Percentiles rank a stretch among this genome's conserved stretches.
Evolutionary conservation across 2,888 invertebrate genomes (phyloP).

Genomic region (Blera fallax): DNA sequence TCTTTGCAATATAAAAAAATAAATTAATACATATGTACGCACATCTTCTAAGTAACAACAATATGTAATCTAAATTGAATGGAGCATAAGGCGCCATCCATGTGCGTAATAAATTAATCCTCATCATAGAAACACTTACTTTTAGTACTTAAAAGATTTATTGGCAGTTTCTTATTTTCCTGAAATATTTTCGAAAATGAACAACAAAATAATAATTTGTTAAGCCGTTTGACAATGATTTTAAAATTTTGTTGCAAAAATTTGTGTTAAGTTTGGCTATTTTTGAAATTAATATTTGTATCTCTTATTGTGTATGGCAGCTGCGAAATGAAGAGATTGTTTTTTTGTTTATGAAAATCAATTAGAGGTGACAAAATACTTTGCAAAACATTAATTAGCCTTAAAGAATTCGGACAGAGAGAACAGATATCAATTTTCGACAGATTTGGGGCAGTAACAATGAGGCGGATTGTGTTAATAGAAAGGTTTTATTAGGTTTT

Average conservation of each 20-base stretch:
- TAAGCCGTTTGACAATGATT: not conserved
- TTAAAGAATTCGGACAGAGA: not conserved
- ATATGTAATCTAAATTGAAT: slow-evolving; percentile 22
- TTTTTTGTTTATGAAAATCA: not conserved
- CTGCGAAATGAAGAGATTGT: not conserved
- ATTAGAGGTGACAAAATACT: not conserved
- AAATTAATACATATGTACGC: not conserved
- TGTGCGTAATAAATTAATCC: slow-evolving; percentile 36
- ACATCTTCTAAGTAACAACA: not conserved
- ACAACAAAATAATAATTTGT: not conserved
- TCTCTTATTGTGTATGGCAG: not conserved
- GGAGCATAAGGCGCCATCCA: slow-evolving; percentile 13
- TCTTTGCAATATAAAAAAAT: not conserved
- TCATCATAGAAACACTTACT: slow-evolving; percentile 8
- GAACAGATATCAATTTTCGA: not conserved
- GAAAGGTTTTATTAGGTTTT: not conserved
- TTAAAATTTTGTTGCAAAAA: not conserved
- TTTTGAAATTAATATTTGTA: not conserved
- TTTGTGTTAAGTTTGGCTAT: not conserved
- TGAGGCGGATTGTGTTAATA: not conserved
- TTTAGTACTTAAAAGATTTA: slow-evolving; percentile 28
- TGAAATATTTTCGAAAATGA: not conserved
- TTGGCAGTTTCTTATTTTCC: not conserved
- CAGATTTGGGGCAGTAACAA: not conserved
- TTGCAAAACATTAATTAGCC: not conserved